phyloP scores from a whole-genome alignment of 2,797 vertebrate species.

The Mastacembelus armatus region DNA sequence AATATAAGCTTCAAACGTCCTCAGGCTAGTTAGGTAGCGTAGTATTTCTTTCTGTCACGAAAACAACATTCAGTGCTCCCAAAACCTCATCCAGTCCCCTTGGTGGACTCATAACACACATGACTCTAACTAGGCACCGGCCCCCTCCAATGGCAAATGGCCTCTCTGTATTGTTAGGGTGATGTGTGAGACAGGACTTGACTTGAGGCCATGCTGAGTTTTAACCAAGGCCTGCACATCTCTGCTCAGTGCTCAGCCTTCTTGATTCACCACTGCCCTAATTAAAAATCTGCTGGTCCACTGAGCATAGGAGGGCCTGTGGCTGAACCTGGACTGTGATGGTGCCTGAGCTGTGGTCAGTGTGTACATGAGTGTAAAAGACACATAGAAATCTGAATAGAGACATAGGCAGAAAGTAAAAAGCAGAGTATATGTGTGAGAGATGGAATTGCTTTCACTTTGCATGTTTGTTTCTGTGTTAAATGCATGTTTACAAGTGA shows the following conservation, averaged over 20 bases:
- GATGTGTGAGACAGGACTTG: slow-evolving; percentile 39
- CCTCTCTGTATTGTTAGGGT: slow-evolving; percentile 14
- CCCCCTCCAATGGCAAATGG: slow-evolving; percentile 5
- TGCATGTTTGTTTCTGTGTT: not conserved
- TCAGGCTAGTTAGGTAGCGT: slow-evolving; percentile 22
- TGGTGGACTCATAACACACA: slow-evolving; percentile 48
- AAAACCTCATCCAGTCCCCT: slow-evolving; percentile 33
- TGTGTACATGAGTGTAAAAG: slow-evolving; percentile 21
- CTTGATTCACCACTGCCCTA: slow-evolving; percentile 69
- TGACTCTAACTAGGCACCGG: slow-evolving; percentile 47
- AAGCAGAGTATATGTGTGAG: not conserved
- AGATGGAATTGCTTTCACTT: not conserved
- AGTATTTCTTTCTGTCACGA: slow-evolving; percentile 30
- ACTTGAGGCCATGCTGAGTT: slow-evolving; percentile 48
- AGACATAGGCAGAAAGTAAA: slow-evolving; percentile 4
- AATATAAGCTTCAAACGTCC: slow-evolving; percentile 30
- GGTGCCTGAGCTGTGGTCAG: slow-evolving; percentile 36
- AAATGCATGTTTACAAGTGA: not conserved
- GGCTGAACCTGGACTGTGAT: slow-evolving; percentile 51
- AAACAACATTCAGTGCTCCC: slow-evolving; percentile 37
- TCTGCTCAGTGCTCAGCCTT: slow-evolving; percentile 50
- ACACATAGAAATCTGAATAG: slow-evolving; percentile 5
- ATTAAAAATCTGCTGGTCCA: slow-evolving; percentile 71
- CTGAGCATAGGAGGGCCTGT: slow-evolving; percentile 62
- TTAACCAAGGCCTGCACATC: slow-evolving; percentile 51